Evolutionary conservation across 2,113 vertebrate species (phyloP).

Genomic region (Apteryx mantelli): DNA sequence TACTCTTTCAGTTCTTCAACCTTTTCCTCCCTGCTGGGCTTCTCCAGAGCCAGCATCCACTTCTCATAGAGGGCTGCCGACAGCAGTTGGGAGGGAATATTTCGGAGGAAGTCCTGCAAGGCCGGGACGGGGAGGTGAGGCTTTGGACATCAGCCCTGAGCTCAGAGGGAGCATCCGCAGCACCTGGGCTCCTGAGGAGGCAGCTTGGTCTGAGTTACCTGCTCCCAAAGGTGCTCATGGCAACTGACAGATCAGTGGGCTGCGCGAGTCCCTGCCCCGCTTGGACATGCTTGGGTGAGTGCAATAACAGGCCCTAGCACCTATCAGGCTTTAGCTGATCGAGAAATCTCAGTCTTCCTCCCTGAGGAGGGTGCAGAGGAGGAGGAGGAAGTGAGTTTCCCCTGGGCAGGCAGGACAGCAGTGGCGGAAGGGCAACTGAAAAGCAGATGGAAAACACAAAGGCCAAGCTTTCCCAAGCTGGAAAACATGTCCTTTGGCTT

Average conservation of each 20-base stretch:
- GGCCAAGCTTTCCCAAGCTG: background rate
- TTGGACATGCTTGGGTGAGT: no score
- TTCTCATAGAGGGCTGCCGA: slow-evolving; percentile 80
- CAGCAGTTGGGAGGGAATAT: slow-evolving; percentile 87
- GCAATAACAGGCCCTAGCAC: no score
- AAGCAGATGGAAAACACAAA: background rate
- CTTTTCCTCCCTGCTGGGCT: slow-evolving; percentile 65
- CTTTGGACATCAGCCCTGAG: background rate
- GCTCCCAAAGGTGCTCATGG: no score
- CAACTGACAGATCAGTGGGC: no score
- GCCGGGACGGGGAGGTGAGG: background rate
- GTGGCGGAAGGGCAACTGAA: background rate
- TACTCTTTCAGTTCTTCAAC: slow-evolving; percentile 79
- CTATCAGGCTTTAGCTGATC: no score
- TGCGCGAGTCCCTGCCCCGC: no score
- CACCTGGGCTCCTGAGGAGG: background rate
- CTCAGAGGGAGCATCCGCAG: background rate
- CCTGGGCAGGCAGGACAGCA: background rate
- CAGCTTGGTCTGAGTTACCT: background rate
- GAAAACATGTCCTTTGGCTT: background rate
- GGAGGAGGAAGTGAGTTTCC: background rate
- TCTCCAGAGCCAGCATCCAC: slow-evolving; percentile 84
- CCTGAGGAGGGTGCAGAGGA: background rate
- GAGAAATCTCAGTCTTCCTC: background rate
- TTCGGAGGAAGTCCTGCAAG: background rate